A percentile compares a stretch with the other conserved stretches of the same genome.
Evolutionary conservation across 1,140 invertebrate genomes (phyloP).

Genomic region (Magallana angulata): DNA sequence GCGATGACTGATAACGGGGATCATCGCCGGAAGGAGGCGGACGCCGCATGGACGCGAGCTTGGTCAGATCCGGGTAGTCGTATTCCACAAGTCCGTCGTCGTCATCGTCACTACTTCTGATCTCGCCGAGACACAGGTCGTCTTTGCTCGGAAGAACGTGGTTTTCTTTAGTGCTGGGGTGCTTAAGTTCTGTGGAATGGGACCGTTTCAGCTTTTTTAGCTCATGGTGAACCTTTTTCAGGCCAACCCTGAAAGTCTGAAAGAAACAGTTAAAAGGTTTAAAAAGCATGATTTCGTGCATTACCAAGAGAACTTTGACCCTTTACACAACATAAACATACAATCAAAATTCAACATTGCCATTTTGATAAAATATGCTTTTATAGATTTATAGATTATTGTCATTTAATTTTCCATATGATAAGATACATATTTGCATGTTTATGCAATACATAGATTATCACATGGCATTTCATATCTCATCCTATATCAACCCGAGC

Average conservation of each 20-base stretch:
- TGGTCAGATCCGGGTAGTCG: constrained; percentile 15
- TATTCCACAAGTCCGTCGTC: neutral
- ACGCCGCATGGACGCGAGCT: constrained; percentile 12
- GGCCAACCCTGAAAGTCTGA: constrained; percentile 2
- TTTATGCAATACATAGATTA: too few relatives aligned
- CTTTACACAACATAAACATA: too few relatives aligned
- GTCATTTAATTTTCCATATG: too few relatives aligned
- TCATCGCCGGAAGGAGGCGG: neutral
- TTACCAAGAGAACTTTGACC: too few relatives aligned
- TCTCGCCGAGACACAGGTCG: neutral
- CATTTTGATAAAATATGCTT: too few relatives aligned
- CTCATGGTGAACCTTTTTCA: neutral
- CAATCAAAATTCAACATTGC: too few relatives aligned
- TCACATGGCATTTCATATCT: too few relatives aligned
- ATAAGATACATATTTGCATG: too few relatives aligned
- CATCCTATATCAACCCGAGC: too few relatives aligned
- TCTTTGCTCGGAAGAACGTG: neutral
- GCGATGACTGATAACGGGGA: neutral
- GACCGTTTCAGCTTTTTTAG: neutral
- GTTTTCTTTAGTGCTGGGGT: neutral
- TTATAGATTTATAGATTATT: too few relatives aligned
- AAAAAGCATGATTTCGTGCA: too few relatives aligned
- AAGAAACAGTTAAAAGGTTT: neutral
- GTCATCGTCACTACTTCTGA: neutral
- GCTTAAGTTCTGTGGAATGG: neutral